These are phyloP conservation scores for Pollenia labialis DNA, from an alignment of 2,888 invertebrate species.

Conservation along the genomic window DNA sequence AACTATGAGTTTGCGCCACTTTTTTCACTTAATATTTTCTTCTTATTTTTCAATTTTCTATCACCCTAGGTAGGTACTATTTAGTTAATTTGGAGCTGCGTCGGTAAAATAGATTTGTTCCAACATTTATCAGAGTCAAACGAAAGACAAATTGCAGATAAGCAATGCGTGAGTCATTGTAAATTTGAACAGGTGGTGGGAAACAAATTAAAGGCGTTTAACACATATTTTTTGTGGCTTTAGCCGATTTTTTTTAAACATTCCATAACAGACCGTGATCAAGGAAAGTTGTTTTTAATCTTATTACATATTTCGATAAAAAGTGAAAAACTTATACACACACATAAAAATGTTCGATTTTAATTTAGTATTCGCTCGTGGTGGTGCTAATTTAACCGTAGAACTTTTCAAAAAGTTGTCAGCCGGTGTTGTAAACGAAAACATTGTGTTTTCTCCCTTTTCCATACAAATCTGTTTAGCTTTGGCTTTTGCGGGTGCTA, in stretches of 20 bases:
- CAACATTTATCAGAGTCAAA: too few relatives aligned
- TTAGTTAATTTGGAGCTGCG: too few relatives aligned
- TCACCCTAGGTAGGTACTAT: too few relatives aligned
- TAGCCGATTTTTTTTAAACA: conserved; percentile 45
- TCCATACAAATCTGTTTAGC: conserved; percentile 90
- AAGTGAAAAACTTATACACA: neutral
- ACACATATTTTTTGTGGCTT: conserved; percentile 47
- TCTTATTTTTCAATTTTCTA: too few relatives aligned
- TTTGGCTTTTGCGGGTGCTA: conserved; percentile 90
- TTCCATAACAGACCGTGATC: conserved; percentile 51
- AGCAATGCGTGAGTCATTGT: conserved; percentile 64
- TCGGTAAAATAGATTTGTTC: too few relatives aligned
- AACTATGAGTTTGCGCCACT: too few relatives aligned
- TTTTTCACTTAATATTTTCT: too few relatives aligned
- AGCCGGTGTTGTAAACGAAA: conserved; percentile 85
- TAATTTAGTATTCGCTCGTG: conserved; percentile 81
- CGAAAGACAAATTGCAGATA: conserved; percentile 25
- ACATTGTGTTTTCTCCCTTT: conserved; percentile 90
- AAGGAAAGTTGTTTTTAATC: conserved; percentile 56
- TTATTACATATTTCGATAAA: neutral
- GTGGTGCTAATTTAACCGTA: conserved; percentile 79
- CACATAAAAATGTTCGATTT: conserved; percentile 69
- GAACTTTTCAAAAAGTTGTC: conserved; percentile 79
- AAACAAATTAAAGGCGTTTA: conserved; percentile 53
- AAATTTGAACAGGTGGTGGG: neutral